These are phyloP conservation scores for Trichonephila clavata DNA, from an alignment of 1,140 invertebrate species.

Conservation along the genomic window DNA sequence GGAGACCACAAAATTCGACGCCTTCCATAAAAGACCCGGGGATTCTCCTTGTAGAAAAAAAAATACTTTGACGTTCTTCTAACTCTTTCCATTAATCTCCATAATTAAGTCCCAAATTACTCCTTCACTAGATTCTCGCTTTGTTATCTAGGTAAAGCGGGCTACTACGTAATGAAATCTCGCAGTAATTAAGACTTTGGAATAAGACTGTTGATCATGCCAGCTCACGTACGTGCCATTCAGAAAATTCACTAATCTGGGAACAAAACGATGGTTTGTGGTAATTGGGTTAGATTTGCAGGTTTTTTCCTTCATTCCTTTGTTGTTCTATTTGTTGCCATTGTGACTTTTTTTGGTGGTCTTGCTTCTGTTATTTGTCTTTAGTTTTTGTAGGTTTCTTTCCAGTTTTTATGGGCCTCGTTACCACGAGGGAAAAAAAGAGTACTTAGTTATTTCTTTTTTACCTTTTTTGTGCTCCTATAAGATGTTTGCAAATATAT, in stretches of 20 bases:
- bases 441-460: no score
- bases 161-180: slow-evolving; percentile 64
- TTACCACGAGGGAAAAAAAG: no score
- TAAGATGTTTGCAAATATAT: no score
- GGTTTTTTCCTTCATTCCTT: background rate
- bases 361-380: background rate
- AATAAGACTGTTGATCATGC: slow-evolving; percentile 33
- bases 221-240: background rate
- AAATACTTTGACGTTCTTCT: slow-evolving; percentile 29
- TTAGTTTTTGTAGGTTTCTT: background rate
- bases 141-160: slow-evolving; percentile 35
- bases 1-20: slow-evolving; percentile 7
- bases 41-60: background rate
- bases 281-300: background rate
- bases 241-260: background rate
- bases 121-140: background rate
- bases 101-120: slow-evolving; percentile 59
- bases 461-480: no score
- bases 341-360: background rate
- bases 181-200: slow-evolving; percentile 61
- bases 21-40: background rate
- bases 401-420: background rate
- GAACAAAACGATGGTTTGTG: background rate
- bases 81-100: slow-evolving; percentile 52
- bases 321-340: background rate